Evolutionary conservation across 1,140 invertebrate species (phyloP).

Genomic region (Thalassaphorura encarpata): DNA sequence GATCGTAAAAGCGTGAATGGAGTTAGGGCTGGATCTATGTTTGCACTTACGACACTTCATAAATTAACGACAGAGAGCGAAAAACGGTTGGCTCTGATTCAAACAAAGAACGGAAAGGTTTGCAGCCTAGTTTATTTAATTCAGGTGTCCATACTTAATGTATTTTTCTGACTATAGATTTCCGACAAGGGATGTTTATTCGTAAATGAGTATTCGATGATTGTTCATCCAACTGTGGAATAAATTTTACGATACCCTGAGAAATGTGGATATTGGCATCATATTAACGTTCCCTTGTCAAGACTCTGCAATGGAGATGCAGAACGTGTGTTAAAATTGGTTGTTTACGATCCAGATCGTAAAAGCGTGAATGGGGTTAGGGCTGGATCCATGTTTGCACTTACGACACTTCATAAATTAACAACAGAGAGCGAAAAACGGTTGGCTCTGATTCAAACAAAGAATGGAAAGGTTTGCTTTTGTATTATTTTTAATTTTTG

Average conservation of each 20-base stretch:
- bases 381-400: conserved; percentile 16
- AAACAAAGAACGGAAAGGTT: conserved; percentile 20
- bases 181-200: background rate
- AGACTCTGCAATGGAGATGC: conserved; percentile 20
- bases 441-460: no score
- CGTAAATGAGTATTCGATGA: background rate
- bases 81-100: background rate
- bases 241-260: no score
- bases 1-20: conserved; percentile 7
- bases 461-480: conserved; percentile 20
- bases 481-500: no score
- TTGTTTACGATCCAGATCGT: conserved; percentile 16
- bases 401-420: conserved; percentile 15
- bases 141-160: no score
- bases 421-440: background rate
- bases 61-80: background rate
- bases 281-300: conserved; percentile 12
- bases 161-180: no score
- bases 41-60: conserved; percentile 20
- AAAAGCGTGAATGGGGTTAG: conserved; percentile 3
- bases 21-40: conserved; percentile 7
- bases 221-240: background rate
- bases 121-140: no score
- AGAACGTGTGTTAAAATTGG: conserved; percentile 22
- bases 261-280: conserved; percentile 18